Base-by-base conservation (phyloP, 64 coral and sea anemone genomes). In the Montipora cactus region DNA sequence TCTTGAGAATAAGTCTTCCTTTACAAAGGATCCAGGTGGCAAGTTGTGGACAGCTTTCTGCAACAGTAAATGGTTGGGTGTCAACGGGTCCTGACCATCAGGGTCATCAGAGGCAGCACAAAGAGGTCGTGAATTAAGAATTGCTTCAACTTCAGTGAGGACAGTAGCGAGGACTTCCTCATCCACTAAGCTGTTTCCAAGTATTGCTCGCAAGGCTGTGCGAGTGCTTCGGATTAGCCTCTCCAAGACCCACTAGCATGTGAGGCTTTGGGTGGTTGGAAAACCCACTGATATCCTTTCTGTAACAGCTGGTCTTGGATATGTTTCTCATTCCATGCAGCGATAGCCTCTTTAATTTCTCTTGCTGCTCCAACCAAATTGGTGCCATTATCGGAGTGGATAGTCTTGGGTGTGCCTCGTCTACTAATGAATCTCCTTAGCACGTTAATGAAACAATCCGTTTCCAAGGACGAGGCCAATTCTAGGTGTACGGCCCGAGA, bases 251-350 rank as follows among this genome's bases (percentile, higher is more conserved):
- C 23, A 25, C 23, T 25, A 25, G 23, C 23, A 25, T 25, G 23
- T 25, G 23, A 25, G 23, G 23, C 23, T 25, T 25, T 25, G 23
- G 23, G 23, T 25, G 23, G 23, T 25, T 25, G 23, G 23, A 25
- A 25, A 25, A 25, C 92, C 75, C 76, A 90, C 58, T 80, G 72
- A 53, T 47, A 76, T 47, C 61, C 53, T 48, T 79, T 84, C 90
- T 83, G 90, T 28, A 94, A 64, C 44, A 94, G 74, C 37, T 79
- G 69, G 49, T 86, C 81, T n/a, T 67, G 81, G 53, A 87, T 79
- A 45, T 86, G 91, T 22, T 93, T n/a, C 28, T 88, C 25, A n/a
- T 93, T 84, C 74, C 82, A 87, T 9, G 45, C 11, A 8, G 79
- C 58, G 79, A 87, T 67, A 46, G 81, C 76, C 55, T 87, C 51